Base-by-base conservation (phyloP, 2,113 vertebrate species). In the Scatophagus argus region DNA sequence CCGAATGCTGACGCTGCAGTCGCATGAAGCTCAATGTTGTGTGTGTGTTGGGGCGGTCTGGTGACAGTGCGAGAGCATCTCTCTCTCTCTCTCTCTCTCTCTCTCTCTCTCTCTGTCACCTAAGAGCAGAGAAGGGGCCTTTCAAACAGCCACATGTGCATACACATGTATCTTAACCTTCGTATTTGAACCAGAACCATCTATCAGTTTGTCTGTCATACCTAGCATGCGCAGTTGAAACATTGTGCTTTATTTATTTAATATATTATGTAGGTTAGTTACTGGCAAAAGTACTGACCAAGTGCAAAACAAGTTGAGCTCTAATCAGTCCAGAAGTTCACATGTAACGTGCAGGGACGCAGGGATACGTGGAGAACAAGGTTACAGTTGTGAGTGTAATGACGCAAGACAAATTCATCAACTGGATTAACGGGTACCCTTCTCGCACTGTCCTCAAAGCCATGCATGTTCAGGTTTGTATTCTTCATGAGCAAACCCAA, bases 1-100 rank as follows among this genome's bases (percentile, higher is more conserved):
- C 83, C 25, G 76, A 92, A 91, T 94, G 94, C 95, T 95, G 95
- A 95, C 92, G 46, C 84, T 94, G 94, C 94, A 94, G 89, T 92
- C 71, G 88, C 90, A 90, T 87, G 88, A 90, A 91, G 90, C 91
- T 83, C 56, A 49, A 65, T 67, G 60, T 67, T 29, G 31, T 62
- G 64, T 65, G 43, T 52, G 49, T 82, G 61, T 74, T 7, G 29
- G 25, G 55, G 81, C 68, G 71, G 63, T 77, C 77, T 71, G 16
- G 74, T 16, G 55, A 67, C 46, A 44, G 73, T 64, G 64, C 25
- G 46, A 66, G 61, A 72, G 46, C 55, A 29, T 90, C 77, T 74
- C 73, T 87, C 27, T 72, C 67, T 73, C 80, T 89, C 92, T 87
- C 27, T 72, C 67, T 73, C 80, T 89, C 92, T 87, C 27, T 72